Conservation (phyloP, 2,797 vertebrate genomes). For the Typhlichthys subterraneus region DNA sequence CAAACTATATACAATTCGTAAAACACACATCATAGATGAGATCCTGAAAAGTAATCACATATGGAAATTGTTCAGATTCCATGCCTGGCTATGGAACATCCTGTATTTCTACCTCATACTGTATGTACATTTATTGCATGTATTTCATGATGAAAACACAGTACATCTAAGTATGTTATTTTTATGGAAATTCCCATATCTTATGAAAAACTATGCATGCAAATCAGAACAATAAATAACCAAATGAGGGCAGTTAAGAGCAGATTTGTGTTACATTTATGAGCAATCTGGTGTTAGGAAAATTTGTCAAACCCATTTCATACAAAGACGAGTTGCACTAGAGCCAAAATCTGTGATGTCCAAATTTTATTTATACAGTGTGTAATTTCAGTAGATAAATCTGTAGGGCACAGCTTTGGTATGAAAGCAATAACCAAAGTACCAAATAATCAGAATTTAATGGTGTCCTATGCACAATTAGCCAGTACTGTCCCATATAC, state of each 20-base stretch:
- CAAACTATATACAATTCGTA: conserved; percentile 44
- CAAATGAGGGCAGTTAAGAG: no score
- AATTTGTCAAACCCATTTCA: background rate
- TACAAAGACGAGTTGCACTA: background rate
- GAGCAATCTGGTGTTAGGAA: background rate
- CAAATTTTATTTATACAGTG: no score
- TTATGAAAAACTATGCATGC: conserved; percentile 53
- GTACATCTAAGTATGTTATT: conserved; percentile 40
- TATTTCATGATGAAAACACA: conserved; percentile 54
- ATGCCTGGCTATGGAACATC: conserved; percentile 30
- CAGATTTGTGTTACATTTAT: no score
- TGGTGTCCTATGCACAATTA: no score
- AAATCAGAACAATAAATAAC: conserved; percentile 38
- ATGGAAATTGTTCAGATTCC: conserved; percentile 22
- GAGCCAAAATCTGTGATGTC: background rate
- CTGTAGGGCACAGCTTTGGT: no score
- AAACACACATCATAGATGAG: conserved; percentile 6
- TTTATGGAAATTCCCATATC: conserved; percentile 37
- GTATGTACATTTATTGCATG: conserved; percentile 77
- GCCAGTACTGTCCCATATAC: no score
- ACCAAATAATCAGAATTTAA: no score
- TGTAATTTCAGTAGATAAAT: no score
- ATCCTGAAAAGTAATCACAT: conserved; percentile 31
- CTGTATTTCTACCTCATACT: conserved; percentile 41
- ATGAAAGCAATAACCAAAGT: no score